These are phyloP conservation scores for Harlomillsia oculata DNA, from an alignment of 1,140 invertebrate species.

Conservation along the genomic window DNA sequence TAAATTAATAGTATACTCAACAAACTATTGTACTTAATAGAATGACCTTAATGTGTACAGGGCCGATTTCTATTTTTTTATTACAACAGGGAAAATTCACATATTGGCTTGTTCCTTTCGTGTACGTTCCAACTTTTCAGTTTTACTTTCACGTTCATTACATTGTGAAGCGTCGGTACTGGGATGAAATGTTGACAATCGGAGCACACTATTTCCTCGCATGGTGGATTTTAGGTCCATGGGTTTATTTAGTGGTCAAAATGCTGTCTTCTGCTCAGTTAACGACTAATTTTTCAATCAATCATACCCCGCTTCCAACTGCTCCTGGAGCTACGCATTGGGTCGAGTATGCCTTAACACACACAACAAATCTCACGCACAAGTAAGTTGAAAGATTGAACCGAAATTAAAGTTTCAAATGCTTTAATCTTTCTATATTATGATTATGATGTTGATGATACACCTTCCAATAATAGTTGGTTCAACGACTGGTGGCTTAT, in stretches of 20 bases:
- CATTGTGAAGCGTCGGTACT: conserved; percentile 1
- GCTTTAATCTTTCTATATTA: not conserved
- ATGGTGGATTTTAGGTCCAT: not conserved
- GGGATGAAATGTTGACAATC: conserved; percentile 12
- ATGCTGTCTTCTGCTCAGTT: conserved; percentile 19
- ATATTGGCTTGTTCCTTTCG: no score
- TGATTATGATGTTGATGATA: not conserved
- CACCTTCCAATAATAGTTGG: no score
- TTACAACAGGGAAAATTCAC: no score
- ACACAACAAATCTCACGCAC: conserved; percentile 14
- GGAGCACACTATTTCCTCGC: conserved; percentile 14
- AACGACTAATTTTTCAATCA: conserved; percentile 24
- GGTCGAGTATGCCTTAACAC: conserved; percentile 22
- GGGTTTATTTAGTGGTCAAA: conserved; percentile 9
- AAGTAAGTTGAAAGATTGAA: no score
- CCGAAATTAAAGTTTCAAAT: not conserved
- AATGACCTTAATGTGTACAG: no score
- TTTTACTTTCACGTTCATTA: conserved; percentile 3
- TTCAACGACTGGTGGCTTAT: conserved; percentile 16
- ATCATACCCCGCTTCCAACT: conserved; percentile 21
- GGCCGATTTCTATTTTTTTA: no score
- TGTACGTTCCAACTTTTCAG: no score
- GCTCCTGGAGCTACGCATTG: conserved; percentile 14
- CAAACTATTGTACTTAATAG: no score
- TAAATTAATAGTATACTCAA: no score